Base-by-base conservation (phyloP, 2,797 vertebrate species). In the Urophycis tenuis region DNA sequence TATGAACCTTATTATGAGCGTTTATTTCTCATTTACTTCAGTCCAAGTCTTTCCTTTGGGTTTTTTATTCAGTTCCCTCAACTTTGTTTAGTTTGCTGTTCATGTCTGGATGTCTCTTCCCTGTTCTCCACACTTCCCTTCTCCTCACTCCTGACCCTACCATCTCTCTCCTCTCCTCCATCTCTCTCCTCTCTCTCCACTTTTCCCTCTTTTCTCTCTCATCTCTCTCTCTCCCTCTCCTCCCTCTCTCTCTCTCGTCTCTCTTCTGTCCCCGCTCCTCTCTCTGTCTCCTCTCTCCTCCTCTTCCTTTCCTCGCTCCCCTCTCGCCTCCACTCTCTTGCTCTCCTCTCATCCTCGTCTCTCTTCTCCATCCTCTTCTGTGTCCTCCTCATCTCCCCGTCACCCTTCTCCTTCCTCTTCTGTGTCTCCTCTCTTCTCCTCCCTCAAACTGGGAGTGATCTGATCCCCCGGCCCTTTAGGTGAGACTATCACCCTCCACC, bases 401-500 rank as follows among this genome's bases (percentile, higher is more conserved):
- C 35, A 25, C 3, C 73, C 15, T 76, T 14, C n/a, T 71, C 81
- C 45, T 25, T 19, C 9, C 36, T n/a, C 30, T 87, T 34, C 64
- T 83, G n/a, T n/a, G n/a, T 81, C 89, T 92, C 88, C 86, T 91
- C 85, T 90, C 86, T 90, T 84, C 78, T 69, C 64, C 1, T 69
- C 81, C 76, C 75, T 86, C 81, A 81, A 81, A 89, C 81, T 33
- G 91, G 90, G 78, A 35, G 90, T 93, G 94, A 96, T 96, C 93
- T 86, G 92, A 93, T 96, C 29, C 95, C 95, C 95, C 91, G 88
- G 94, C 93, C 94, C 93, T 94, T 94, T 94, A 95, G 95, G 92
- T 92, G 93, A 92, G 89, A 93, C 93, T 93, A 95, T 93, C 94
- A 95, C 93, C 94, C 95, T 94, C 91, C 92, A 91, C 95, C 94